A percentile compares a stretch with the other conserved stretches of the same genome.
These are phyloP conservation scores for Monomorium pharaonis DNA, from an alignment of 1,140 invertebrate species.

Conservation along the genomic window DNA sequence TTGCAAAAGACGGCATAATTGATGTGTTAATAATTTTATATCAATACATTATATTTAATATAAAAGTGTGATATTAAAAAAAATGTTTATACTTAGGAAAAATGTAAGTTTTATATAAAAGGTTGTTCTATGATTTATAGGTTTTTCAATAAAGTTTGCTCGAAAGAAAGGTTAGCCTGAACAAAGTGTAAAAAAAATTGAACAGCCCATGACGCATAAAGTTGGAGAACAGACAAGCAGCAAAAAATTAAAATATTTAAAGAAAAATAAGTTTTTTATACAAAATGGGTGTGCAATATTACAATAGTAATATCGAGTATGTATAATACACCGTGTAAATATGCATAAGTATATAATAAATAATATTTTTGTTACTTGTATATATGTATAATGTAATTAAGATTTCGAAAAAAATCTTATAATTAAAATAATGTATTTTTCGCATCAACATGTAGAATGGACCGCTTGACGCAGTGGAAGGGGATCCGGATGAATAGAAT, in stretches of 20 bases:
- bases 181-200: background rate
- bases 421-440: too few species aligned
- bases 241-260: background rate
- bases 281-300: too few species aligned
- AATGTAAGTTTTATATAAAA: slow-evolving; percentile 18
- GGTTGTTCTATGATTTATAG: slow-evolving; percentile 1
- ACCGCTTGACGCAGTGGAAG: too few species aligned
- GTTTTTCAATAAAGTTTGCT: background rate
- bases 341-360: too few species aligned
- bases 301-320: too few species aligned
- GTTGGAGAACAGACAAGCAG: slow-evolving; percentile 1
- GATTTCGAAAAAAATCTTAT: too few species aligned
- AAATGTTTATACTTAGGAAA: background rate
- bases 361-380: too few species aligned
- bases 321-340: too few species aligned
- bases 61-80: background rate
- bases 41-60: background rate
- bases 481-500: too few species aligned
- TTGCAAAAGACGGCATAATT: too few species aligned
- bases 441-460: too few species aligned
- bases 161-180: background rate
- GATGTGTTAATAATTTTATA: slow-evolving; percentile 3
- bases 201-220: background rate
- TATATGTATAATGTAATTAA: too few species aligned
- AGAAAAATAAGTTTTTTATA: background rate